Percentiles rank a stretch among this genome's conserved stretches.
Evolutionary conservation across 2,888 invertebrate species (phyloP).

Genomic region (Stenurella melanura): DNA sequence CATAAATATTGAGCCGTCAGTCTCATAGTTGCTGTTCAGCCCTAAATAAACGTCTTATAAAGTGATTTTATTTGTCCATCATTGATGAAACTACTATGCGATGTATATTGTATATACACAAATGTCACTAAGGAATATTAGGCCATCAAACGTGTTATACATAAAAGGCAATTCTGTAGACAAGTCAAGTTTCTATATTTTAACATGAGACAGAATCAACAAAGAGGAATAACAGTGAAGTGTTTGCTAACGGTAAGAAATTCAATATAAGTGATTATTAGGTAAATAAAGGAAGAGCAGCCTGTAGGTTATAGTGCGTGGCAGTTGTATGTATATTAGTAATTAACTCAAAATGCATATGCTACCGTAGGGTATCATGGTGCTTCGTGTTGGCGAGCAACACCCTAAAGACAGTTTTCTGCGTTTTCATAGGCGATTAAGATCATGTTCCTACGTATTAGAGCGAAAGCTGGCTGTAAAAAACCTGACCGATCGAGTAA

Average conservation of each 20-base stretch:
- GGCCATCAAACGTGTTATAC: slow-evolving; percentile 3
- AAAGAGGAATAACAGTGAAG: slow-evolving; percentile 8
- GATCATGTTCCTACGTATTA: too few species aligned
- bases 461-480: too few species aligned
- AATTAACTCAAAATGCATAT: slow-evolving; percentile 4
- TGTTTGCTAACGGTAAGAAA: slow-evolving; percentile 21
- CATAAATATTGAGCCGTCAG: too few species aligned
- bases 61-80: too few species aligned
- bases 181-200: slow-evolving; percentile 25
- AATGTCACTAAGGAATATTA: background rate
- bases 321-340: background rate
- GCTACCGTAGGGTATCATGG: background rate
- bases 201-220: background rate
- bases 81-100: too few species aligned
- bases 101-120: too few species aligned
- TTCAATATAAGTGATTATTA: slow-evolving; percentile 26
- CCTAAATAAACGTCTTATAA: too few species aligned
- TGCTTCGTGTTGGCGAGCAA: too few species aligned
- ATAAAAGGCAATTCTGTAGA: slow-evolving; percentile 20
- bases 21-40: too few species aligned
- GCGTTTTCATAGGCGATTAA: too few species aligned
- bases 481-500: too few species aligned
- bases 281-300: slow-evolving; percentile 3
- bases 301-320: background rate
- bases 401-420: too few species aligned